phyloP scores from a whole-genome alignment of 2,888 invertebrate species.

The Lepidocyrtoides sp. region DNA sequence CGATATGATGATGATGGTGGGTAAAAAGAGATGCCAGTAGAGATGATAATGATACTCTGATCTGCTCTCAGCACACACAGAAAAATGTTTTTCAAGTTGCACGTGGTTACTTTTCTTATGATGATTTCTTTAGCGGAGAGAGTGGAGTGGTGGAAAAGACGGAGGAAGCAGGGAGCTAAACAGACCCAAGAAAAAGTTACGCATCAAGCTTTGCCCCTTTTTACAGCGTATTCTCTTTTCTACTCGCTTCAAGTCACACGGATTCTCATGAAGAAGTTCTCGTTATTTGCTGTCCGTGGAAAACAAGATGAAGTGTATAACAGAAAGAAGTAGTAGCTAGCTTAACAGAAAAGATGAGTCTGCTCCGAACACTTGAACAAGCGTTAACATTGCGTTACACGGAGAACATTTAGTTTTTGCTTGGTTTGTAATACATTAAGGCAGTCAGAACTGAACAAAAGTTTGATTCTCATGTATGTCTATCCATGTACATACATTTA shows the following conservation, averaged over 20 bases:
- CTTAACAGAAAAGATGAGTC: constrained; percentile 62
- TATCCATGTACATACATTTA: not conserved
- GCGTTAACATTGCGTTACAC: constrained; percentile 25
- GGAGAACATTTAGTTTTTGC: constrained; percentile 20
- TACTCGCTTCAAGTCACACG: constrained; percentile 67
- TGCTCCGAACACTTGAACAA: constrained; percentile 65
- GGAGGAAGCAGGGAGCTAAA: constrained; percentile 56
- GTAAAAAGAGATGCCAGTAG: constrained; percentile 45
- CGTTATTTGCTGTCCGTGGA: constrained; percentile 32
- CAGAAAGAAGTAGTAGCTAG: not conserved
- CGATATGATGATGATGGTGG: constrained; percentile 46
- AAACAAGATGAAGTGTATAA: not conserved
- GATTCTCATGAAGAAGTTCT: constrained; percentile 62
- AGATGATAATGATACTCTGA: constrained; percentile 34
- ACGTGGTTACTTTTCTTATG: constrained; percentile 70
- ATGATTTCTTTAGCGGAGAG: constrained; percentile 60
- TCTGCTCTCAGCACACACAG: constrained; percentile 20
- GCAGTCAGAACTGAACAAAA: not conserved
- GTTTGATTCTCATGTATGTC: constrained; percentile 42
- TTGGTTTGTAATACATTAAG: not conserved
- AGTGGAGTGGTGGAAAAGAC: constrained; percentile 58
- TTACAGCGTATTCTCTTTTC: constrained; percentile 48
- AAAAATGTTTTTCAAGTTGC: constrained; percentile 59
- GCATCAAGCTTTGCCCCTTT: constrained; percentile 43
- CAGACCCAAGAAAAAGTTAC: constrained; percentile 47